Percentiles rank a stretch among this genome's conserved stretches.
Conservation (phyloP, 2,113 vertebrate genomes). For the Nibea coibor region DNA sequence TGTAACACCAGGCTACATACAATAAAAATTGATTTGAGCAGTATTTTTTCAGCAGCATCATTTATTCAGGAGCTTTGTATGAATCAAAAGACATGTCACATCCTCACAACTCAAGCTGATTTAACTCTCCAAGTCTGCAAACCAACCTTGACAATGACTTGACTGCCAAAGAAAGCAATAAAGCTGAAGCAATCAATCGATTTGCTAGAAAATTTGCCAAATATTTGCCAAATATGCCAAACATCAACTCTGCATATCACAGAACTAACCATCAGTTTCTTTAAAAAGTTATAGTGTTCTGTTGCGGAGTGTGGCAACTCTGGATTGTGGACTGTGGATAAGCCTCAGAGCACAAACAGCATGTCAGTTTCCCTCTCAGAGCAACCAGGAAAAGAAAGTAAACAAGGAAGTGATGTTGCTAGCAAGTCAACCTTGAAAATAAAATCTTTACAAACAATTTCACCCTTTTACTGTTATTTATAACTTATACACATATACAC, state of each 20-base stretch:
- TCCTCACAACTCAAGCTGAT: background rate
- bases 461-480: background rate
- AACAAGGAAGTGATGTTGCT: background rate
- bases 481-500: background rate
- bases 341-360: background rate
- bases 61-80: background rate
- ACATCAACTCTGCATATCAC: too few species aligned
- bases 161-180: background rate
- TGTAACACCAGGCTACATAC: constrained; percentile 15
- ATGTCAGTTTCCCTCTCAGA: background rate
- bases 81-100: background rate
- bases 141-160: background rate
- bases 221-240: too few species aligned
- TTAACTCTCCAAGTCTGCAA: background rate
- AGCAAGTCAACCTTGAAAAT: background rate
- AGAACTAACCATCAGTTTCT: background rate
- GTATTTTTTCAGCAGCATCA: background rate
- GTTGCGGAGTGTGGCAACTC: too few species aligned
- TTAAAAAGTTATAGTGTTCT: background rate
- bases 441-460: background rate
- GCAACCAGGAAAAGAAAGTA: background rate
- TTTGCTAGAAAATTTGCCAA: too few species aligned
- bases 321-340: too few species aligned
- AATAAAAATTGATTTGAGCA: constrained; percentile 6
- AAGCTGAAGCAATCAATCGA: too few species aligned